These are phyloP conservation scores for Rhipidura dahli DNA, from an alignment of 2,113 vertebrate species.

Conservation along the genomic window DNA sequence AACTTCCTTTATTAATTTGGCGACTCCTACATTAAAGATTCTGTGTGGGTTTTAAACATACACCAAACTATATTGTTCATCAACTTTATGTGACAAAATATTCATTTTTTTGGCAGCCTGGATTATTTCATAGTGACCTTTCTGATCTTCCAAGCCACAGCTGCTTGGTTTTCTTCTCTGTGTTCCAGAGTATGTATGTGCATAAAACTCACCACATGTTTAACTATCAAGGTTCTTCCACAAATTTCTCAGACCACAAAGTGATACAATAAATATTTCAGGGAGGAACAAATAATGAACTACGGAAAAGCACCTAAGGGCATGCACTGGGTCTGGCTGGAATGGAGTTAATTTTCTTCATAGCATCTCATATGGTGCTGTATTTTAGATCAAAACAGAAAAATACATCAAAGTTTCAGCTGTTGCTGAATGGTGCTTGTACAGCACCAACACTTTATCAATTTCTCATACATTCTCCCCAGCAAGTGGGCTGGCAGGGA, in stretches of 20 bases:
- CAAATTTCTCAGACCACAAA: neutral
- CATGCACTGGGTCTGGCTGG: neutral
- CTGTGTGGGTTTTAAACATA: neutral
- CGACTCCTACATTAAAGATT: neutral
- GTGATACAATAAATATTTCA: neutral
- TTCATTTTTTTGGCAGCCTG: neutral
- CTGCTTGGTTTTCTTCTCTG: neutral
- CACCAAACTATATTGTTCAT: neutral
- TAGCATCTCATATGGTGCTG: accelerated
- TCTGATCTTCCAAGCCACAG: neutral
- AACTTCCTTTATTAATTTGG: neutral
- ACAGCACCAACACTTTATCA: neutral
- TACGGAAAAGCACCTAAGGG: neutral
- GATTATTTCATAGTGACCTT: neutral
- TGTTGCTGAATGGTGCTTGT: neutral
- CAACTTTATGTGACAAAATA: neutral
- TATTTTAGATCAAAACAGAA: neutral
- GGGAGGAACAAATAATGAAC: neutral
- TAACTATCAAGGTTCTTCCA: neutral
- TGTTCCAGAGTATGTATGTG: neutral
- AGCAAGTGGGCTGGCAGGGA: neutral
- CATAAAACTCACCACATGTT: neutral
- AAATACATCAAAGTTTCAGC: neutral
- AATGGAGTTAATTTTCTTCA: neutral
- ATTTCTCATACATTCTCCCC: neutral